Evolutionary conservation across 2,888 invertebrate species (phyloP).

Genomic region (Xanthia icteritia): DNA sequence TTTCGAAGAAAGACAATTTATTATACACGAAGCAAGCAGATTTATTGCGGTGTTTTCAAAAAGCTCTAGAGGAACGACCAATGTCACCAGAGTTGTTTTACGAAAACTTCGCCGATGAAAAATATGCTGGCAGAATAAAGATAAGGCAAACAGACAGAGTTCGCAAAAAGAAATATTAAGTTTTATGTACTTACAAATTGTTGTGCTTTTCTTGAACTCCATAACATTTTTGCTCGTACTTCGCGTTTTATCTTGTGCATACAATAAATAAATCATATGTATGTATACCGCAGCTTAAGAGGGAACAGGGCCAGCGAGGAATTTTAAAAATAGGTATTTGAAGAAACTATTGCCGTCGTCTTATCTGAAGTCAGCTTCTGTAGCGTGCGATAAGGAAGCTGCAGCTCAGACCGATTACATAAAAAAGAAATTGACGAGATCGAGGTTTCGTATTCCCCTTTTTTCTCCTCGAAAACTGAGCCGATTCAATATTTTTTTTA

Average conservation of each 20-base stretch:
- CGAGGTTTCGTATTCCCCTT: too few relatives aligned
- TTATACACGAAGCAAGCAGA: constrained; percentile 37
- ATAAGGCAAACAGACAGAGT: constrained; percentile 69
- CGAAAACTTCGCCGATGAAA: constrained; percentile 75
- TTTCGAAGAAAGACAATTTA: constrained; percentile 69
- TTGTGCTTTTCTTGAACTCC: neutral
- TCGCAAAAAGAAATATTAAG: neutral
- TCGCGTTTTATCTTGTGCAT: neutral
- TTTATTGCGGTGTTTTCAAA: constrained; percentile 67
- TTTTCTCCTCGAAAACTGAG: too few relatives aligned
- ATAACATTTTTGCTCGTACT: neutral
- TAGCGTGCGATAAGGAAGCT: too few relatives aligned
- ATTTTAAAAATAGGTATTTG: too few relatives aligned
- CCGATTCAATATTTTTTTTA: too few relatives aligned
- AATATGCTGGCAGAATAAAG: constrained; percentile 79
- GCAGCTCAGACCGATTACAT: too few relatives aligned
- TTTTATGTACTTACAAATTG: neutral
- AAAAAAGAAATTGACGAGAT: too few relatives aligned
- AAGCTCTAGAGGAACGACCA: constrained; percentile 64
- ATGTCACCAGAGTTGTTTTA: constrained; percentile 73
- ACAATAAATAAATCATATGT: too few relatives aligned
- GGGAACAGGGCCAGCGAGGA: too few relatives aligned
- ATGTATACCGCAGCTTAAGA: neutral
- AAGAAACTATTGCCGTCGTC: too few relatives aligned
- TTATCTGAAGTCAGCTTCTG: too few relatives aligned